phyloP scores from a whole-genome alignment of 1,140 invertebrate genomes.

The Drosophila mojavensis region DNA sequence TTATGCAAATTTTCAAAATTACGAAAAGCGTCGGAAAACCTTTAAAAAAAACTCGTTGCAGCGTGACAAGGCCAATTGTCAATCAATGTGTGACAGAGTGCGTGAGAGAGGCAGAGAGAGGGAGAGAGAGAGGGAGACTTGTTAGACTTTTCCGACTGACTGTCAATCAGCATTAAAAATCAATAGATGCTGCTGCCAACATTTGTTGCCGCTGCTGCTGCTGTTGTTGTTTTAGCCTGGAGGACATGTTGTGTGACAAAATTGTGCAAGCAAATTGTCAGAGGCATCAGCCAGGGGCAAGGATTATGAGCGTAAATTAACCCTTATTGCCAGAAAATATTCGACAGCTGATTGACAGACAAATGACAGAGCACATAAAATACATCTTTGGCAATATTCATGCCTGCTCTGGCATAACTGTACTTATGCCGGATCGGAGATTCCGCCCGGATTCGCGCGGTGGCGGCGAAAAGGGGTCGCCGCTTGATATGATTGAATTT shows the following conservation, averaged over 20 bases:
- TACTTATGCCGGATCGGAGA: conserved; percentile 1
- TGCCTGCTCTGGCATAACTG: conserved; percentile 27
- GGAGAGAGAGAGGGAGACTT: not conserved
- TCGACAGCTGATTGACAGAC: conserved; percentile 81
- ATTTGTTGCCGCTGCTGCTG: conserved; percentile 10
- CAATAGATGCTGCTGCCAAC: conserved; percentile 45
- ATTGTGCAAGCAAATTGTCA: conserved; percentile 66
- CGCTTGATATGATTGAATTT: conserved; percentile 77
- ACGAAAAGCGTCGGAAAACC: not conserved
- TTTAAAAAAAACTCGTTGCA: not conserved
- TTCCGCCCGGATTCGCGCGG: not conserved
- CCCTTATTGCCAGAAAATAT: conserved; percentile 80
- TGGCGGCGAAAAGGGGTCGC: not conserved
- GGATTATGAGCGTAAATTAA: conserved; percentile 82
- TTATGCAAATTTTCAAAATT: conserved; percentile 54
- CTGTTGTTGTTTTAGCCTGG: conserved; percentile 36
- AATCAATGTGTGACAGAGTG: conserved; percentile 29
- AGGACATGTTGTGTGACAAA: conserved; percentile 71
- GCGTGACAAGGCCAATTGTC: conserved; percentile 41
- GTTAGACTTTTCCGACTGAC: conserved; percentile 15
- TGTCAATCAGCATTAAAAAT: conserved; percentile 82
- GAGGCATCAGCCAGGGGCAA: conserved; percentile 31
- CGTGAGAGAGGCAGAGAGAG: not conserved
- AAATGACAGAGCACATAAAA: conserved; percentile 79
- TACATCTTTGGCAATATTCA: conserved; percentile 24